These are phyloP conservation scores for Venusia cambrica DNA, from an alignment of 2,888 invertebrate genomes.

Conservation along the genomic window DNA sequence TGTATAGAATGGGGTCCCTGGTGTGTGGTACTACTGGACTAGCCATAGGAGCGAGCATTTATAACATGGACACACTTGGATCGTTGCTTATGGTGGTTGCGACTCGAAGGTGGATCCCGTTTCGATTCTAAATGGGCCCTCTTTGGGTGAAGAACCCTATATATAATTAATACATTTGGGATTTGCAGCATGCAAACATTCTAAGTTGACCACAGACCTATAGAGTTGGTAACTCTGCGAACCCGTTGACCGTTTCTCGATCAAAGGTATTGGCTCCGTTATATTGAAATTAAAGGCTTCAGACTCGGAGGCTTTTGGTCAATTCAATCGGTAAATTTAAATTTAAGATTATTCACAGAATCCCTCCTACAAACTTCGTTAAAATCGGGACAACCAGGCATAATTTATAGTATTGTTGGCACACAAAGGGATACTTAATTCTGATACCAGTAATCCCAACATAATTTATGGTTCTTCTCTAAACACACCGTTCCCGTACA, in stretches of 20 bases:
- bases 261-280: constrained; percentile 2
- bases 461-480: constrained; percentile 5
- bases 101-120: no score
- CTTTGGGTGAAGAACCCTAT: no score
- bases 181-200: no score
- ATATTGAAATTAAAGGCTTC: no score
- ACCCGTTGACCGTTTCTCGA: constrained; percentile 1
- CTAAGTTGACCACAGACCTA: no score
- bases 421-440: constrained; percentile 8
- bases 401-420: constrained; percentile 6
- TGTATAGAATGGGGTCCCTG: no score
- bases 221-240: not conserved
- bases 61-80: not conserved
- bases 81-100: constrained; percentile 1
- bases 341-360: no score
- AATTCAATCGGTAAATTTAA: no score
- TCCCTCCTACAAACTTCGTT: not conserved
- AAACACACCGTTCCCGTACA: constrained; percentile 20
- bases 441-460: constrained; percentile 4
- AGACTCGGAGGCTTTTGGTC: no score
- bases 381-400: constrained; percentile 1
- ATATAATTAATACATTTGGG: no score
- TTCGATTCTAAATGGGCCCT: no score
- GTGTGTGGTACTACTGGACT: no score
- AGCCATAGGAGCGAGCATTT: constrained; percentile 8